These are phyloP conservation scores for Sisyra nigra DNA, from an alignment of 2,888 invertebrate species.

Conservation along the genomic window DNA sequence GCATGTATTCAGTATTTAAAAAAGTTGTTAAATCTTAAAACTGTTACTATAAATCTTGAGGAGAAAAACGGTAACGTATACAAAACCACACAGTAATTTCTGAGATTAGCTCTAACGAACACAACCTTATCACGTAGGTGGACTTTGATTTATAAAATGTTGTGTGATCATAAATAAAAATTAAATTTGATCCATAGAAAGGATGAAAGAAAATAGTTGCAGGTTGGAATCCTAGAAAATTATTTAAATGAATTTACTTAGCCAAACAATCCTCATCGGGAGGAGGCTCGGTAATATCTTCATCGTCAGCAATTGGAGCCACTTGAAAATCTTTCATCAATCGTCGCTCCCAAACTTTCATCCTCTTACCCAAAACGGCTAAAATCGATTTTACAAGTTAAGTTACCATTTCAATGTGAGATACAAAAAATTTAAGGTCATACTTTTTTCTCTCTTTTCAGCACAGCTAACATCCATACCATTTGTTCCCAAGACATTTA, in stretches of 20 bases:
- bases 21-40: too few species aligned
- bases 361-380: constrained; percentile 60
- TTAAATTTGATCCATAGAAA: too few species aligned
- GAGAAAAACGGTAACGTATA: too few species aligned
- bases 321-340: constrained; percentile 82
- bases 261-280: constrained; percentile 43
- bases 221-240: not conserved
- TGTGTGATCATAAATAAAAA: too few species aligned
- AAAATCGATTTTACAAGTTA: constrained; percentile 12
- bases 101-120: too few species aligned
- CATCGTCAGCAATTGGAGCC: constrained; percentile 48
- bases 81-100: too few species aligned
- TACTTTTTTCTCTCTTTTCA: constrained; percentile 58
- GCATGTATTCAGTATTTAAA: too few species aligned
- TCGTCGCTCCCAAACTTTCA: constrained; percentile 74
- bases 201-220: too few species aligned
- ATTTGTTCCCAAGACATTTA: constrained; percentile 76
- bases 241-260: constrained; percentile 16
- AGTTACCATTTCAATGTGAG: too few species aligned
- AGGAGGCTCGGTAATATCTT: constrained; percentile 32
- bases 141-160: too few species aligned
- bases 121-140: too few species aligned
- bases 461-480: constrained; percentile 71
- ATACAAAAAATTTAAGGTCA: constrained; percentile 8
- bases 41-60: too few species aligned